A percentile compares a stretch with the other conserved stretches of the same genome.
Evolutionary conservation across 2,888 invertebrate genomes (phyloP).

Genomic region (Drosophila vallismaia): DNA sequence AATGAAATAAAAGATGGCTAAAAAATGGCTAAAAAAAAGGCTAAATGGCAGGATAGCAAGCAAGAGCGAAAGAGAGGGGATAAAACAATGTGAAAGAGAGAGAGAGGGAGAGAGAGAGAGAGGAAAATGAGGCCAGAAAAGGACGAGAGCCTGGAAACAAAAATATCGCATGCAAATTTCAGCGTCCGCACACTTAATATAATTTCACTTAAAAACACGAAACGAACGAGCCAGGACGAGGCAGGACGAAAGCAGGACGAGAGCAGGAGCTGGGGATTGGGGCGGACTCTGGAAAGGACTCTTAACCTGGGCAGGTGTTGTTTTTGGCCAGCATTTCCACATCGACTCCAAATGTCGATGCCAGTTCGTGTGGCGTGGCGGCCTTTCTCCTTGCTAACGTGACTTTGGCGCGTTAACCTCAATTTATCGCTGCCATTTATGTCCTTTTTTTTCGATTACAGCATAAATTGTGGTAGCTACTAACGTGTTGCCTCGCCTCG

Average conservation of each 20-base stretch:
- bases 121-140: conserved; percentile 17
- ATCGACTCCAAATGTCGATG: conserved; percentile 53
- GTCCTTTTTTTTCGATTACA: conserved; percentile 77
- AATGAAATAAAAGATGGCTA: conserved; percentile 14
- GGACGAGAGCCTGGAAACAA: conserved; percentile 40
- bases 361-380: conserved; percentile 59
- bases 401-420: conserved; percentile 79
- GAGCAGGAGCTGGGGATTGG: background rate
- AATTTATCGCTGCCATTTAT: conserved; percentile 79
- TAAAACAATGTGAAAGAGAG: background rate
- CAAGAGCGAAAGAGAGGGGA: background rate
- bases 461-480: conserved; percentile 71
- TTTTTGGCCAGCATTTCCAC: conserved; percentile 50
- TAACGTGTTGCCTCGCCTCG: conserved; percentile 68
- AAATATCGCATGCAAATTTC: conserved; percentile 75
- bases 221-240: background rate
- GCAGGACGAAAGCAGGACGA: background rate
- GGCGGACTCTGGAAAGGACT: background rate
- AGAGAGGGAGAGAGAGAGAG: background rate
- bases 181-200: conserved; percentile 76
- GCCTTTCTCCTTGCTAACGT: conserved; percentile 53
- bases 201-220: conserved; percentile 73
- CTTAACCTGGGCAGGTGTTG: conserved; percentile 22
- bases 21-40: background rate
- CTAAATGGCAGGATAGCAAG: background rate